phyloP scores from a whole-genome alignment of 2,113 vertebrate genomes.

The Erythrolamprus reginae region DNA sequence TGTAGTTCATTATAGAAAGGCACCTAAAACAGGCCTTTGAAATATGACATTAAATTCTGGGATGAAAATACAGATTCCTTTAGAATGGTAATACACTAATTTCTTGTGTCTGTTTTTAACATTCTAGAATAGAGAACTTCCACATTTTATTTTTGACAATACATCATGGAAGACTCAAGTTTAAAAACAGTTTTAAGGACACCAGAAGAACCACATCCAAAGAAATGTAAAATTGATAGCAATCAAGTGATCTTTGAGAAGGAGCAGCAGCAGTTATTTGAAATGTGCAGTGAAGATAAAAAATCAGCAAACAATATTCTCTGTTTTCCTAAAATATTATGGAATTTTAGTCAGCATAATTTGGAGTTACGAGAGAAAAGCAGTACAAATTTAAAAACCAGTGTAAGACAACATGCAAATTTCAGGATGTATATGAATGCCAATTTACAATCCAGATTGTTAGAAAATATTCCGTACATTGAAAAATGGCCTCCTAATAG shows the following conservation, averaged over 20 bases:
- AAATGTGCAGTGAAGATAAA: neutral
- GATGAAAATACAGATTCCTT: neutral
- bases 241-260: neutral
- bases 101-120: constrained; percentile 24
- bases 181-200: neutral
- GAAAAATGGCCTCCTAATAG: constrained; percentile 20
- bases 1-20: neutral
- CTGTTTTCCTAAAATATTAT: constrained; percentile 27
- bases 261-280: constrained; percentile 14
- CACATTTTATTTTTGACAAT: neutral
- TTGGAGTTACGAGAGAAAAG: constrained; percentile 7
- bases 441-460: neutral
- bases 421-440: constrained; percentile 5
- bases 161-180: constrained; percentile 38
- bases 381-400: constrained; percentile 7
- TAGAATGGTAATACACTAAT: neutral
- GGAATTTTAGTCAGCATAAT: neutral
- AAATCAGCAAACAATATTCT: neutral
- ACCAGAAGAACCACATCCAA: constrained; percentile 20
- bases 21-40: neutral
- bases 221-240: constrained; percentile 41
- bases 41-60: neutral
- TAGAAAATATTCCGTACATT: constrained; percentile 1
- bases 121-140: constrained; percentile 31
- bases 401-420: neutral